Percentiles rank a stretch among this genome's conserved stretches.
These are phyloP conservation scores for Dasypogon diadema DNA, from an alignment of 2,888 invertebrate species.

Conservation along the genomic window DNA sequence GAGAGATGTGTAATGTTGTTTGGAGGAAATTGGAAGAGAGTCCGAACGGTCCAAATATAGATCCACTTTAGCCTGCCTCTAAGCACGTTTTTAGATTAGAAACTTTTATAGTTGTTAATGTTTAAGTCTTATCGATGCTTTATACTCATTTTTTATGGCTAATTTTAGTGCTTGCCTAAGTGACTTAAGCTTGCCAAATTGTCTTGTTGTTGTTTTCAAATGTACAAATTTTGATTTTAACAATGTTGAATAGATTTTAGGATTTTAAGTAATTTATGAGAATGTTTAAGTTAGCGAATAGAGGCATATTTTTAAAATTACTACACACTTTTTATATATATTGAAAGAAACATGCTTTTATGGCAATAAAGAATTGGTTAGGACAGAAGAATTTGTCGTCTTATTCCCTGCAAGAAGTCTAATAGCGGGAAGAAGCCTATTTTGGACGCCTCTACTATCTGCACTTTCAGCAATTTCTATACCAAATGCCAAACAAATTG, in stretches of 20 bases:
- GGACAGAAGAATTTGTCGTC: too few species aligned
- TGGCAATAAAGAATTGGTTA: neutral
- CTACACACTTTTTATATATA: too few species aligned
- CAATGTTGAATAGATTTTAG: neutral
- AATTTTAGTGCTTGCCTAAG: constrained; percentile 7
- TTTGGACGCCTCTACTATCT: too few species aligned
- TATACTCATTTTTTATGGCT: neutral
- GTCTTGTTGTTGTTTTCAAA: constrained; percentile 29
- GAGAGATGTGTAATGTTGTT: constrained; percentile 97
- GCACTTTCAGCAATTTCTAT: too few species aligned
- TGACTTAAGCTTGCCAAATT: constrained; percentile 24
- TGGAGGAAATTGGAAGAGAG: constrained; percentile 91
- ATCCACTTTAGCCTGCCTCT: constrained; percentile 61
- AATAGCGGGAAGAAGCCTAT: too few species aligned
- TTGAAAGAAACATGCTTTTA: too few species aligned
- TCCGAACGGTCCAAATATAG: constrained; percentile 72
- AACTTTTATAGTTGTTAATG: neutral
- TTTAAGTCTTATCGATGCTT: constrained; percentile 10
- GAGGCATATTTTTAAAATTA: neutral
- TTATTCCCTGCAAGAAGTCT: too few species aligned
- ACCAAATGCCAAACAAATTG: too few species aligned
- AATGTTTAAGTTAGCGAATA: neutral
- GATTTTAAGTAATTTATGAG: neutral
- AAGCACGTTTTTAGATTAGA: neutral
- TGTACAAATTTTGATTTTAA: constrained; percentile 37